phyloP scores from a whole-genome alignment of 1,140 invertebrate genomes.

The Dendrolimus punctatus region DNA sequence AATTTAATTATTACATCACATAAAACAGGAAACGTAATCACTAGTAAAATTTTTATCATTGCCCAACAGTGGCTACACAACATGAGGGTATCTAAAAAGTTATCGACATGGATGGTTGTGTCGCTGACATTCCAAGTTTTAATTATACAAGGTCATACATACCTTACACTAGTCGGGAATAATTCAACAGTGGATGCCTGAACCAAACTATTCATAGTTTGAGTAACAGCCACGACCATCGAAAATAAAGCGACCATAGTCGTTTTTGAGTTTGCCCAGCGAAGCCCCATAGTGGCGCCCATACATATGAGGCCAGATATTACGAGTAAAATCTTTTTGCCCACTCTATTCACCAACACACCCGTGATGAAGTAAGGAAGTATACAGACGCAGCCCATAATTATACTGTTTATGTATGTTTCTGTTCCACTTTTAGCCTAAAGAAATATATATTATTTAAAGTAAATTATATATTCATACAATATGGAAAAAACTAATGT shows the following conservation, averaged over 20 bases:
- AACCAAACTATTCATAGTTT: slow-evolving; percentile 41
- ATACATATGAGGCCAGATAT: slow-evolving; percentile 10
- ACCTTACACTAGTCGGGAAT: slow-evolving; percentile 68
- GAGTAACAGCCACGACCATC: slow-evolving; percentile 44
- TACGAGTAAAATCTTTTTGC: slow-evolving; percentile 36
- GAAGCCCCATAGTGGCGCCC: slow-evolving; percentile 12
- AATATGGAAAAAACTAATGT: too few relatives aligned
- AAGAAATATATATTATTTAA: slow-evolving; percentile 12
- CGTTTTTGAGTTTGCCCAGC: slow-evolving; percentile 22
- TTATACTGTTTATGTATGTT: slow-evolving; percentile 54
- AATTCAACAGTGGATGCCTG: slow-evolving; percentile 54
- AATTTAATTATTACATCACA: too few relatives aligned
- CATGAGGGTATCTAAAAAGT: too few relatives aligned
- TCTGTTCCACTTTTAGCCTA: slow-evolving; percentile 44
- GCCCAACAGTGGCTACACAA: too few relatives aligned
- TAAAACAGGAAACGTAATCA: too few relatives aligned
- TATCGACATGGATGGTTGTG: too few relatives aligned
- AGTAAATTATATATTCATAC: too few relatives aligned
- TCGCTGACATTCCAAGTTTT: background rate
- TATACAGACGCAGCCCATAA: slow-evolving; percentile 38
- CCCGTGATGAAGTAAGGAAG: slow-evolving; percentile 40
- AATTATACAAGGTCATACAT: background rate
- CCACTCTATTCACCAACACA: slow-evolving; percentile 45
- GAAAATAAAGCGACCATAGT: slow-evolving; percentile 43
- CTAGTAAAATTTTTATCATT: too few relatives aligned